Evolutionary conservation across 2,113 vertebrate species (phyloP).

Genomic region (Channa argus): DNA sequence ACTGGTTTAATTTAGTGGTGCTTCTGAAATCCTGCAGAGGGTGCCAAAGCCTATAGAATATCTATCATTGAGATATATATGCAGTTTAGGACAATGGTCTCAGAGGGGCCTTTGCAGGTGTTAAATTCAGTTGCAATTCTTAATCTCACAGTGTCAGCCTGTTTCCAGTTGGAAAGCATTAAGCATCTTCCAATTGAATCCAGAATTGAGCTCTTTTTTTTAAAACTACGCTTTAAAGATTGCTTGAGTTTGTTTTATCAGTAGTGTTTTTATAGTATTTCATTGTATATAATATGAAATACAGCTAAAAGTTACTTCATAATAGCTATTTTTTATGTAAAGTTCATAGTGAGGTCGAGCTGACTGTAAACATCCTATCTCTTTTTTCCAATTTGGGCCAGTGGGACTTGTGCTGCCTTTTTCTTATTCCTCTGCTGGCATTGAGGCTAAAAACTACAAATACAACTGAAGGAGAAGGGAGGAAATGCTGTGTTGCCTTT

Average conservation of each 20-base stretch:
- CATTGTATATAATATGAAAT: too few species aligned
- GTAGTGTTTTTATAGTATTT: too few species aligned
- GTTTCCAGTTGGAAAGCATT: background rate
- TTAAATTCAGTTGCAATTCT: background rate
- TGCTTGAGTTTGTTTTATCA: too few species aligned
- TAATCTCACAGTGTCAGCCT: background rate
- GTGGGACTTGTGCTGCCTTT: background rate
- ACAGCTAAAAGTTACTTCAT: background rate
- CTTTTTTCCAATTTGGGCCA: conserved; percentile 20
- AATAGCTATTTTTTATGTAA: conserved; percentile 1
- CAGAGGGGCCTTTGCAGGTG: background rate
- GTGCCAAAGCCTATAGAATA: conserved; percentile 76
- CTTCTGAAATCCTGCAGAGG: conserved; percentile 71
- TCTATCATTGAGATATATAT: background rate
- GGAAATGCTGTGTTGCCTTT: background rate
- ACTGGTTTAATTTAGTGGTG: conserved; percentile 29
- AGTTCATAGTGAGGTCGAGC: background rate
- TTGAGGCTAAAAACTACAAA: conserved; percentile 16
- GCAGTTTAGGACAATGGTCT: background rate
- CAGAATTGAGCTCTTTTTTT: too few species aligned
- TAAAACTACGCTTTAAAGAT: too few species aligned
- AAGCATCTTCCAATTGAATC: too few species aligned
- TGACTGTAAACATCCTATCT: conserved; percentile 23
- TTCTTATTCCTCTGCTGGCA: background rate
- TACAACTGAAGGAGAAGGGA: conserved; percentile 1